phyloP scores from a whole-genome alignment of 1,140 invertebrate genomes.

The Saccostrea glomerata region DNA sequence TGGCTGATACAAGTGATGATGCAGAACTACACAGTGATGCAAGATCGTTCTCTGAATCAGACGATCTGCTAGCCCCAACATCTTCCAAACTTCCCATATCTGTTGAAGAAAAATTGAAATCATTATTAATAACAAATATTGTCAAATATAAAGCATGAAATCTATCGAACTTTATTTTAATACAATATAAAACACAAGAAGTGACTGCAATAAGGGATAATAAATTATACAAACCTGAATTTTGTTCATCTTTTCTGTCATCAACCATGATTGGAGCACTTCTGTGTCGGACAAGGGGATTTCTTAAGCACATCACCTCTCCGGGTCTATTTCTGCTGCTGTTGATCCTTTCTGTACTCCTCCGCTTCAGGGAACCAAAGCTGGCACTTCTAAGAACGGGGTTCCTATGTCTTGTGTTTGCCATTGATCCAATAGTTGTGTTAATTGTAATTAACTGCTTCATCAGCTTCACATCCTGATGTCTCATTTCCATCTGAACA shows the following conservation, averaged over 20 bases:
- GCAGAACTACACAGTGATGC: constrained; percentile 8
- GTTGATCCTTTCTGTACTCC: not conserved
- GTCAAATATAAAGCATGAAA: not conserved
- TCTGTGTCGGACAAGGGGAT: constrained; percentile 41
- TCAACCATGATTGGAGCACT: constrained; percentile 35
- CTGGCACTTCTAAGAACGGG: not conserved
- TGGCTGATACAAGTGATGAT: constrained; percentile 3
- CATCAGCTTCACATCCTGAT: constrained; percentile 56
- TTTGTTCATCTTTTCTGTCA: not conserved
- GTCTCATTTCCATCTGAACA: constrained; percentile 52
- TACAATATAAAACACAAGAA: no score
- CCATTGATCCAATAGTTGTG: constrained; percentile 50
- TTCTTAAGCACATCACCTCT: not conserved
- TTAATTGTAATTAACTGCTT: constrained; percentile 59
- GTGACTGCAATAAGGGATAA: no score
- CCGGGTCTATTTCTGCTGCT: not conserved
- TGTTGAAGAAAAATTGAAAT: not conserved
- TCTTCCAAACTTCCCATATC: not conserved
- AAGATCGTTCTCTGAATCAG: constrained; percentile 10
- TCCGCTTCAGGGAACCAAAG: not conserved
- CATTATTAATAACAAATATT: not conserved
- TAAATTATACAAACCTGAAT: not conserved
- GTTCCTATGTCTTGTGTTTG: not conserved
- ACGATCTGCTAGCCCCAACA: not conserved
- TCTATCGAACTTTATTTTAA: not conserved